Evolutionary conservation across 2,888 invertebrate species (phyloP), one percentile per base, ranked within the genome.

Genomic region (Cataglyphis rosenhaueri): DNA sequence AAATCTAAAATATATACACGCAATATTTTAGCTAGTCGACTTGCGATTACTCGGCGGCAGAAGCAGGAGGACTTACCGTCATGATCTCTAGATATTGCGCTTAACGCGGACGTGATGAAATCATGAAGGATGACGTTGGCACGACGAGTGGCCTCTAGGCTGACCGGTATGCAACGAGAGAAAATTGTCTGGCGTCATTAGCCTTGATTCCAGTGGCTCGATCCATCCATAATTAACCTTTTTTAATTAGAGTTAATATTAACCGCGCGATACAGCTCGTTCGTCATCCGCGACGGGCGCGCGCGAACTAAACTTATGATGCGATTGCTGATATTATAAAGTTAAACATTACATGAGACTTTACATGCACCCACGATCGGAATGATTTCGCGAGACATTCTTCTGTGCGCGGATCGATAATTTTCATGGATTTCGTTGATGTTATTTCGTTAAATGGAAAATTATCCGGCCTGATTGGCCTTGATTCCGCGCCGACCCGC

Each of bases 141-240:
- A 35, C 25, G 57, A 41, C 57, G 57, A 59, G 59, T 57, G 57
- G 75, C 70, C 35, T 38, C 59, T 44, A 44, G 38, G 71, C 71
- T 59, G 35, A 79, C 59, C 59, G 75, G 78, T 79, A 79, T 74
- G 59, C 78, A 73, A 79, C 59, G 78, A 79, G 74, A 79, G 74
- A 73, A 79, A 59, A 79, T 73, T 79, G 35, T 74, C 78, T 59
- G 32, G 35, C 59, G 35, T 79, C 59, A 74, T 79, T 79, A 79
- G 78, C 78, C 78, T 79, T 79, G 74, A 79, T 79, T 79, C 75
- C 75, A 73, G 44, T 74, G 59, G 74, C 78, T 41, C 73, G 44
- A 71, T 41, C 32, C 41, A 9, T 57, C 32, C 74, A 44, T 79
- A 74, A 74, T 79, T 79, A 79, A 79, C 74, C 44, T 74, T 79